phyloP scores from a whole-genome alignment of 2,888 invertebrate genomes.

The Meliscaeva auricollis region DNA sequence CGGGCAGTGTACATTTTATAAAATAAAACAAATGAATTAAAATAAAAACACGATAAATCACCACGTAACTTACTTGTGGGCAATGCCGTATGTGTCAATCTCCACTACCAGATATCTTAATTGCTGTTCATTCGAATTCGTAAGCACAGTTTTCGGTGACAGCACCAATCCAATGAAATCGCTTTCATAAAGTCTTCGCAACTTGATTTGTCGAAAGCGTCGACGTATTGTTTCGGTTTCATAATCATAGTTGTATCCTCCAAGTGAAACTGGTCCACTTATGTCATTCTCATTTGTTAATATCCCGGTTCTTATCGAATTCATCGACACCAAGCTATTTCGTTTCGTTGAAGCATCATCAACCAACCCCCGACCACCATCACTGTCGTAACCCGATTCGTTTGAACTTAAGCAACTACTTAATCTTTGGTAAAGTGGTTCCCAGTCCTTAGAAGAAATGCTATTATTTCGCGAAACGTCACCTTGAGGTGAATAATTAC shows the following conservation, averaged over 20 bases:
- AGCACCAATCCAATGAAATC: constrained; percentile 90
- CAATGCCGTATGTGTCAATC: constrained; percentile 88
- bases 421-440: constrained; percentile 87
- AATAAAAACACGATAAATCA: background rate
- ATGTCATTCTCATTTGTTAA: background rate
- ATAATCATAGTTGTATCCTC: constrained; percentile 84
- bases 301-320: constrained; percentile 79
- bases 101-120: constrained; percentile 87
- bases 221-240: constrained; percentile 86
- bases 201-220: constrained; percentile 87
- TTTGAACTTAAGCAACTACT: constrained; percentile 92
- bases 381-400: constrained; percentile 93
- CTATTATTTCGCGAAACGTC: constrained; percentile 85
- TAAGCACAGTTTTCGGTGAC: constrained; percentile 87
- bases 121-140: constrained; percentile 85
- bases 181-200: constrained; percentile 88
- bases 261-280: constrained; percentile 79
- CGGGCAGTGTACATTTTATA: too few relatives aligned
- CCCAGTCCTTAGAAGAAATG: constrained; percentile 86
- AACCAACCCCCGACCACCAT: constrained; percentile 87
- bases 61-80: constrained; percentile 84
- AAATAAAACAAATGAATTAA: background rate
- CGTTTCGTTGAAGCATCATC: constrained; percentile 80
- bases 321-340: constrained; percentile 82
- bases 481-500: constrained; percentile 83